phyloP scores from a whole-genome alignment of 2,888 invertebrate genomes.

The Rhingia rostrata region DNA sequence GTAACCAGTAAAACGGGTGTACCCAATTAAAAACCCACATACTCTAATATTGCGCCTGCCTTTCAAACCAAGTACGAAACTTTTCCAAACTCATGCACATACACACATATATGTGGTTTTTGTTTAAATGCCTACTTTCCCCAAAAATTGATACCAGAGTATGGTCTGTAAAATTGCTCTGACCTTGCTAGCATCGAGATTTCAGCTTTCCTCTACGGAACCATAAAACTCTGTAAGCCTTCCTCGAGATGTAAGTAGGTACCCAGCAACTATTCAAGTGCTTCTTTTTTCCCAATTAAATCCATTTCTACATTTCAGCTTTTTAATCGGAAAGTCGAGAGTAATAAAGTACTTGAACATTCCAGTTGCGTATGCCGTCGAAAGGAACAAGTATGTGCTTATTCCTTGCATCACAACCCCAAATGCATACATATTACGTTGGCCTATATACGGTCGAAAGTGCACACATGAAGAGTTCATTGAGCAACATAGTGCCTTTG shows the following conservation, averaged over 20 bases:
- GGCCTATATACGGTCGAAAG: constrained; percentile 63
- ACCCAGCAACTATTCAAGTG: constrained; percentile 4
- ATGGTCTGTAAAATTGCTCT: neutral
- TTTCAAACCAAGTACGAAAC: too few relatives aligned
- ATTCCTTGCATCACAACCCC: constrained; percentile 57
- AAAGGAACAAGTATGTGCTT: constrained; percentile 68
- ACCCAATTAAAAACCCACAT: too few relatives aligned
- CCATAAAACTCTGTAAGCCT: neutral
- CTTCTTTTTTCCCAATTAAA: constrained; percentile 52
- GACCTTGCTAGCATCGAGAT: constrained; percentile 38
- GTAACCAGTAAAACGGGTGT: too few relatives aligned
- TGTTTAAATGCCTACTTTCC: too few relatives aligned
- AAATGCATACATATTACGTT: constrained; percentile 58
- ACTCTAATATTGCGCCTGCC: too few relatives aligned
- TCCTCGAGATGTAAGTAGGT: neutral
- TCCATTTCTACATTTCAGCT: neutral
- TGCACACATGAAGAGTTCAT: constrained; percentile 66
- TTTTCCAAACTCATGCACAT: too few relatives aligned
- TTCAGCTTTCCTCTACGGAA: neutral
- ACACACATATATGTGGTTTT: too few relatives aligned
- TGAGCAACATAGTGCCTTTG: constrained; percentile 66
- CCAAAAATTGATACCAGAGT: too few relatives aligned
- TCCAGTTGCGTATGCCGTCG: constrained; percentile 54
- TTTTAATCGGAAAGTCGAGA: constrained; percentile 21
- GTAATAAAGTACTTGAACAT: constrained; percentile 57